These are phyloP conservation scores for Climacteris rufus DNA, from an alignment of 2,113 vertebrate species.

Conservation along the genomic window DNA sequence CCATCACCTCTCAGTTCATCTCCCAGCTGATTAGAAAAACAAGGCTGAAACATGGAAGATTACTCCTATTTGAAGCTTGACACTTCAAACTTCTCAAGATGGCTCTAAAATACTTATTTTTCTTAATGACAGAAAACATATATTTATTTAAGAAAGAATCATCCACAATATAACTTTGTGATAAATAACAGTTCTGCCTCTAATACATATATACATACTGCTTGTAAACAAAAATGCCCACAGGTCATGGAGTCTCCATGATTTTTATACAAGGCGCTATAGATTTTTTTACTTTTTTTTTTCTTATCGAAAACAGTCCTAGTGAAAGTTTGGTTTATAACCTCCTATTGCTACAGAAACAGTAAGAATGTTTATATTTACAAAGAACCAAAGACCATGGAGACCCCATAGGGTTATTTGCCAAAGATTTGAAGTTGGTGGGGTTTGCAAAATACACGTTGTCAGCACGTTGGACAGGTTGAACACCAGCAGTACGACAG, in stretches of 20 bases:
- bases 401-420: conserved; percentile 54
- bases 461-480: conserved; percentile 42
- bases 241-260: conserved; percentile 65
- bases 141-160: conserved; percentile 55
- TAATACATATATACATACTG: conserved; percentile 66
- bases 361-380: conserved; percentile 66
- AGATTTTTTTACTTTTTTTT: background rate
- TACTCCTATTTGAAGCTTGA: background rate
- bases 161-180: conserved; percentile 47
- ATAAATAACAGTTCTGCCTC: conserved; percentile 75
- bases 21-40: conserved; percentile 24
- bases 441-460: conserved; percentile 35
- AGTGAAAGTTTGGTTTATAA: conserved; percentile 69
- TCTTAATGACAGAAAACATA: conserved; percentile 38
- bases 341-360: conserved; percentile 75
- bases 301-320: conserved; percentile 66
- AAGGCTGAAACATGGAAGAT: conserved; percentile 23
- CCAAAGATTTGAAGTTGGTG: conserved; percentile 6
- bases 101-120: conserved; percentile 30
- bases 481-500: conserved; percentile 37
- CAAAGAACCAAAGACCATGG: conserved; percentile 63
- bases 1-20: background rate
- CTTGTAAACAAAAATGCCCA: conserved; percentile 62
- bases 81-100: background rate
- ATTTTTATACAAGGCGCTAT: conserved; percentile 63